These are phyloP conservation scores for Peromyscus leucopus DNA, from an alignment of 2,113 vertebrate genomes.

Conservation along the genomic window DNA sequence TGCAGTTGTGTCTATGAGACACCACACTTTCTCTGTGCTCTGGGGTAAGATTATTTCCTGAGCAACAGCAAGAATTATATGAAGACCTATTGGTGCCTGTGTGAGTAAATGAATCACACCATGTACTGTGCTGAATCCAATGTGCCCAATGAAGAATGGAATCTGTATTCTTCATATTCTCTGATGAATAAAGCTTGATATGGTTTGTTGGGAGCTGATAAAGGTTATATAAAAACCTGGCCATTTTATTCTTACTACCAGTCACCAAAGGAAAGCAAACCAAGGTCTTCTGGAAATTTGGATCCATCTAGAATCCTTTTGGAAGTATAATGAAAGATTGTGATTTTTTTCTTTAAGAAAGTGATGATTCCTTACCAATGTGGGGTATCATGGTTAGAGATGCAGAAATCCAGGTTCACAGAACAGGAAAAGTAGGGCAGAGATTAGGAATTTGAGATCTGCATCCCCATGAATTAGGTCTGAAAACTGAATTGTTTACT, in stretches of 20 bases:
- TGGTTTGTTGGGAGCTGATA: not conserved
- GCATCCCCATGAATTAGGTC: not conserved
- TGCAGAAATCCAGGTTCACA: not conserved
- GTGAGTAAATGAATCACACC: not conserved
- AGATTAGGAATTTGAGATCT: not conserved
- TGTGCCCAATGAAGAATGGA: not conserved
- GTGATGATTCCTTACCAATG: not conserved
- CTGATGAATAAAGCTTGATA: not conserved
- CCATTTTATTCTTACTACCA: rapidly evolving
- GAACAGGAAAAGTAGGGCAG: not conserved
- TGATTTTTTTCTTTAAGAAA: not conserved
- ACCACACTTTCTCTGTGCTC: not conserved
- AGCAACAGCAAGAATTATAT: not conserved
- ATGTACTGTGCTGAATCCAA: not conserved
- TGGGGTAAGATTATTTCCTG: not conserved
- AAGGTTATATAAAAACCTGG: not conserved
- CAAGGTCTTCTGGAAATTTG: not conserved
- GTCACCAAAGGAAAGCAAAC: not conserved
- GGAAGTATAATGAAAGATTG: not conserved
- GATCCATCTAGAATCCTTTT: not conserved
- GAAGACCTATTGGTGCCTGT: not conserved
- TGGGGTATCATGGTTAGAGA: not conserved
- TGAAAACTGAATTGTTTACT: not conserved
- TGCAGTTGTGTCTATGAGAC: not conserved
- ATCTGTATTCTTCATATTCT: not conserved